Conservation (phyloP, 2,797 vertebrate species). For the Staurois parvus region DNA sequence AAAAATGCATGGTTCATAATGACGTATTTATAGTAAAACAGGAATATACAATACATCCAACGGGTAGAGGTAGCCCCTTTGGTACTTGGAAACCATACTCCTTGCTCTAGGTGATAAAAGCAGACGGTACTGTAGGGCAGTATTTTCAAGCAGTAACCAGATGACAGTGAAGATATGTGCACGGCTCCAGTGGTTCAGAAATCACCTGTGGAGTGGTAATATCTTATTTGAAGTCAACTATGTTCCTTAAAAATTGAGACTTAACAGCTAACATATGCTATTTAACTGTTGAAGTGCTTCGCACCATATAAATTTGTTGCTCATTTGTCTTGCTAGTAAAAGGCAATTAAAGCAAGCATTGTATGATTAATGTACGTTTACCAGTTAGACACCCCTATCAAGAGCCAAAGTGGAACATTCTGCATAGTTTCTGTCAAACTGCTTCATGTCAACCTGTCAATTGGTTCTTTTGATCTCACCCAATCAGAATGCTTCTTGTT, state of each 20-base stretch:
- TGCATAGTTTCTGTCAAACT: slow-evolving; percentile 44
- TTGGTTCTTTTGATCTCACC: slow-evolving; percentile 52
- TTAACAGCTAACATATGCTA: slow-evolving; percentile 40
- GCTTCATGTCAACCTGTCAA: slow-evolving; percentile 41
- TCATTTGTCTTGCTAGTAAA: slow-evolving; percentile 8
- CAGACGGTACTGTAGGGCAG: neutral
- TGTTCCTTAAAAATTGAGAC: neutral
- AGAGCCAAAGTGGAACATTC: slow-evolving; percentile 40
- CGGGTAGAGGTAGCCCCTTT: neutral
- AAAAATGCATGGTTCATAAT: too few relatives aligned
- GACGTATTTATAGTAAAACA: too few relatives aligned
- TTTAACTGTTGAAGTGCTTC: neutral
- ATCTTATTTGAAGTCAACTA: slow-evolving; percentile 5
- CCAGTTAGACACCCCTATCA: slow-evolving; percentile 26
- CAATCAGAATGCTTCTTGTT: slow-evolving; percentile 53
- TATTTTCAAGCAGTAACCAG: neutral
- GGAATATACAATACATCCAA: neutral
- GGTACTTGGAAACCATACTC: neutral
- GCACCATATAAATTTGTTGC: slow-evolving; percentile 2
- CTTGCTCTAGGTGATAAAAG: neutral
- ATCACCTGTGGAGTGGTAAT: slow-evolving; percentile 1
- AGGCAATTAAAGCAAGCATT: neutral
- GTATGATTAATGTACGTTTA: slow-evolving; percentile 28
- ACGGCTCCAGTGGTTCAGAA: neutral
- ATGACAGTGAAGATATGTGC: neutral